Base-by-base conservation (phyloP, 2,113 vertebrate species). In the Isurus oxyrinchus region DNA sequence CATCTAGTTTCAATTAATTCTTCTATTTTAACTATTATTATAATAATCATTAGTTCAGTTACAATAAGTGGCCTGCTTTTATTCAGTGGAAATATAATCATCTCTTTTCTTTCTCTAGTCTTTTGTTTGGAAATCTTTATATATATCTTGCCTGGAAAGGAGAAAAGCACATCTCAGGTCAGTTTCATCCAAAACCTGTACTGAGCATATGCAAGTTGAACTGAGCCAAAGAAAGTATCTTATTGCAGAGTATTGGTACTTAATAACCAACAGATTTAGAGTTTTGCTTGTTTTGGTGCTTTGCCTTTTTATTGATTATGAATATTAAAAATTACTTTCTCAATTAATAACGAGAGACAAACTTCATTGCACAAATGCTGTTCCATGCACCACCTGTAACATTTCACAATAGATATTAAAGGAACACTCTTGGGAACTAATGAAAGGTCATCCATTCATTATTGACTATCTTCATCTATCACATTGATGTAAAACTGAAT, bases 41-140 rank as follows among this genome's bases (percentile, higher is more conserved):
- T 27, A 0, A 5, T 88, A 88, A 16, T 88, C 49, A 87, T 23
- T 31, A 10, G 23, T 27, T 10, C 31, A 91, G 57, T n/a, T 19
- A 19, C 16, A 5, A 14, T 91, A 35, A 40, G 4, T 1, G 53
- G 40, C 84, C 11, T 79, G 5, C 27, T 69, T 81, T 96, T 53
- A 76, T 96, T 96, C 35, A n/a, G 44, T 87, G 3, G 53, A 67
- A 86, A 44, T n/a, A 13, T 91, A 88, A 88, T 96, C n/a, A 31
- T 96, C 49, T 96, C 16, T 94, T 1, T 97, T 96, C 96, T 72
- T 16, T 66, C 61, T 97, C 35, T 98, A 99, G 99, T 97, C 98
- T 99, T 96, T 99, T 99, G 97, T 99, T 99, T 97, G 99, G 99
- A 59, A 99, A 99, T 96, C 98, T 99, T 6, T 99, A 99, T 96